Evolutionary conservation across 2,888 invertebrate genomes (phyloP).

Genomic region (Synanthedon tipuliformis): DNA sequence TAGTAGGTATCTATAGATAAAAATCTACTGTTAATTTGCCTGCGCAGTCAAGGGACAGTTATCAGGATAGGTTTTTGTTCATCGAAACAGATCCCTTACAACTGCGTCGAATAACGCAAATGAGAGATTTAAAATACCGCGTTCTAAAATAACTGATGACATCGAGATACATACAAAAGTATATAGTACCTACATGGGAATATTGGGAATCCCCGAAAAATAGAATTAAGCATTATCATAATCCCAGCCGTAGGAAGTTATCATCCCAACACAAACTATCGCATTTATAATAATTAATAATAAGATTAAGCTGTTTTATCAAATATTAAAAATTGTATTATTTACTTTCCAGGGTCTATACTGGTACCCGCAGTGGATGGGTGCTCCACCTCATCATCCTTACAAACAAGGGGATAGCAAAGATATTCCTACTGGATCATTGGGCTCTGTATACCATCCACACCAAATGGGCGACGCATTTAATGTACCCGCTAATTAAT

Average conservation of each 20-base stretch:
- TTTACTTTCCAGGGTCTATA: conserved; percentile 39
- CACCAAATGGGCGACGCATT: conserved; percentile 19
- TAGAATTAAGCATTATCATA: not conserved
- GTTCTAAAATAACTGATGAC: no score
- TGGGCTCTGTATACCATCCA: conserved; percentile 27
- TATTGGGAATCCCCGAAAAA: not conserved
- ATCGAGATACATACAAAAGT: no score
- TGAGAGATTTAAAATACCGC: no score
- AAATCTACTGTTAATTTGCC: no score
- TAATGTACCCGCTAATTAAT: not conserved
- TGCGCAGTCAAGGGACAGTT: no score
- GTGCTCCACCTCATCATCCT: conserved; percentile 50
- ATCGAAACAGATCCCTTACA: no score
- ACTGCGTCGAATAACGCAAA: no score
- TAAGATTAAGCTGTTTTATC: not conserved
- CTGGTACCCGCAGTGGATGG: conserved; percentile 67
- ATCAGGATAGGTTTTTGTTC: no score
- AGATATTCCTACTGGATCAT: conserved; percentile 6
- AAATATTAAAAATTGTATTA: not conserved
- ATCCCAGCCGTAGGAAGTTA: not conserved
- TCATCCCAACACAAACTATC: not conserved
- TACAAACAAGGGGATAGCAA: conserved; percentile 35
- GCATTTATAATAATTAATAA: not conserved
- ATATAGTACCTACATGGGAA: no score
- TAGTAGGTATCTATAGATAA: no score